phyloP scores from a whole-genome alignment of 2,797 vertebrate species.

The Rhabdomys pumilio region DNA sequence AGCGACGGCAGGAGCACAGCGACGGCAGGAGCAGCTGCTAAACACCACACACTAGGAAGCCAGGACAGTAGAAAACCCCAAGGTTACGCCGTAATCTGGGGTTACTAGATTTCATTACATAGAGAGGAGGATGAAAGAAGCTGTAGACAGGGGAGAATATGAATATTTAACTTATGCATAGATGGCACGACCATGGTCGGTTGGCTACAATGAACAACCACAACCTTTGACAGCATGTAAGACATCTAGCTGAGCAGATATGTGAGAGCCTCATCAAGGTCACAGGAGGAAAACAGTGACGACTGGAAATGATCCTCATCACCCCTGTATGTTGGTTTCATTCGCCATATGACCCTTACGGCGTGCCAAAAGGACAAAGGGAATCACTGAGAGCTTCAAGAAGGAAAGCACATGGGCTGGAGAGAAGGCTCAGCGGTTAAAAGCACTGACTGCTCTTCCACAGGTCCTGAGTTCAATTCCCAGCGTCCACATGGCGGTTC shows the following conservation, averaged over 20 bases:
- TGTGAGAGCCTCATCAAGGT: slow-evolving; percentile 96
- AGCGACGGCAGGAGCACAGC: slow-evolving; percentile 86
- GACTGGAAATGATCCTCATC: slow-evolving; percentile 95
- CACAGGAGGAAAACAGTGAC: slow-evolving; percentile 96
- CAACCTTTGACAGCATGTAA: slow-evolving; percentile 89
- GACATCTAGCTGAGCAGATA: slow-evolving; percentile 89
- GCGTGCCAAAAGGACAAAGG: slow-evolving; percentile 99
- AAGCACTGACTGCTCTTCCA: neutral
- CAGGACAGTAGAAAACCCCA: slow-evolving; percentile 88
- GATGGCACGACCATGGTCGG: slow-evolving; percentile 97
- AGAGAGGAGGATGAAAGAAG: slow-evolving; percentile 93
- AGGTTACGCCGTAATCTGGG: slow-evolving; percentile 69
- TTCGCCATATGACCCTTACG: slow-evolving; percentile 73
- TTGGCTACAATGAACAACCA: slow-evolving; percentile 97
- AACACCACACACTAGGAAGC: slow-evolving; percentile 94
- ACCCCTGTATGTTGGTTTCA: slow-evolving; percentile 89
- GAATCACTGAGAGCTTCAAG: slow-evolving; percentile 99
- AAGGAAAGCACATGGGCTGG: slow-evolving; percentile 95
- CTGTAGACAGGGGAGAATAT: slow-evolving; percentile 97
- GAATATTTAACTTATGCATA: slow-evolving; percentile 96
- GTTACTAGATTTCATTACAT: slow-evolving; percentile 71
- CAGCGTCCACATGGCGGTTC: neutral
- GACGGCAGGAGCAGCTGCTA: slow-evolving; percentile 95
- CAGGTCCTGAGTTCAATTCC: neutral
- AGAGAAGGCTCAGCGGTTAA: neutral